These are phyloP conservation scores for Chinchilla lanigera DNA, from an alignment of 2,113 vertebrate genomes.

Conservation along the genomic window DNA sequence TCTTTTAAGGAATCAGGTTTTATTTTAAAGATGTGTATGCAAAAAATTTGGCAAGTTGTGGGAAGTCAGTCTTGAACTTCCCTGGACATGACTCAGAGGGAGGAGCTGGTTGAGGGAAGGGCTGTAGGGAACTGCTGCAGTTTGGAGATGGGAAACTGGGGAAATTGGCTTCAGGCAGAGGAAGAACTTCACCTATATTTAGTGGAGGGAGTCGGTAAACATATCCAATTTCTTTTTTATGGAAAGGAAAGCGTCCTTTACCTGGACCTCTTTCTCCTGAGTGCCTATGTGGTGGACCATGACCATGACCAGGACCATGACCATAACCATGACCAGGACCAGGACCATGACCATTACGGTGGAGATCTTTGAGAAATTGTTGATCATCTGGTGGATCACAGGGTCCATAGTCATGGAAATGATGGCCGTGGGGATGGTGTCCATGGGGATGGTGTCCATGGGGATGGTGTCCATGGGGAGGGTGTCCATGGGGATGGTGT, in stretches of 20 bases:
- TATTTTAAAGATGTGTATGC: background rate
- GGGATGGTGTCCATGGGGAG: background rate
- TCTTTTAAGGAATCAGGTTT: conserved; percentile 2
- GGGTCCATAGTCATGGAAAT: conserved; percentile 51
- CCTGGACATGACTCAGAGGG: conserved; percentile 81
- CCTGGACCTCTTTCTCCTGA: conserved; percentile 58
- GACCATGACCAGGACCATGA: background rate
- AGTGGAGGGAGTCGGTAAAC: conserved; percentile 78
- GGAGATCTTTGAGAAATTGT: background rate
- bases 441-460: background rate
- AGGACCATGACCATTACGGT: background rate
- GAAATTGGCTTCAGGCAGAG: conserved; percentile 81
- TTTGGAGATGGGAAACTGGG: conserved; percentile 17
- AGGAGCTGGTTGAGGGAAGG: conserved; percentile 72
- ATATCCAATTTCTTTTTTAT: background rate
- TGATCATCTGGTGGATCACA: conserved; percentile 58
- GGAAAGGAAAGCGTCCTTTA: conserved; percentile 29
- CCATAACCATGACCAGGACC: background rate
- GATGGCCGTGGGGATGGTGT: background rate
- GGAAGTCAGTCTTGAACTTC: conserved; percentile 58
- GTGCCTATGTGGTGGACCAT: background rate
- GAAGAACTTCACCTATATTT: conserved; percentile 77
- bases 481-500: background rate
- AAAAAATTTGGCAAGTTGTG: conserved; percentile 81
- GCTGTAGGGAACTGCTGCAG: background rate